Evolutionary conservation across 1,140 invertebrate species (phyloP).

Genomic region (Druon quercuslanigerum): DNA sequence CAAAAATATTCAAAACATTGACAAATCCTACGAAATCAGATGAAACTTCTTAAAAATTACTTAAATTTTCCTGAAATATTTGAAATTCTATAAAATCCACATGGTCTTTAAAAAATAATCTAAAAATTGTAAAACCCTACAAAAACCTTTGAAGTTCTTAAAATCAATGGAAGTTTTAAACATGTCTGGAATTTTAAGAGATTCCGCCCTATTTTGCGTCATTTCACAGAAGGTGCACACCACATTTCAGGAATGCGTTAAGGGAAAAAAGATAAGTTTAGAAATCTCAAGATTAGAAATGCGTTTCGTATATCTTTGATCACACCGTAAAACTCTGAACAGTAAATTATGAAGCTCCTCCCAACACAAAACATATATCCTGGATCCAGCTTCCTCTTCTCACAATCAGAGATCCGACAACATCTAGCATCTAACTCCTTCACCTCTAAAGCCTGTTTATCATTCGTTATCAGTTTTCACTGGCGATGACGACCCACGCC

Average conservation of each 20-base stretch:
- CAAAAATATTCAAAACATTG: too few species aligned
- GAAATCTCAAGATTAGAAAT: slow-evolving; percentile 17
- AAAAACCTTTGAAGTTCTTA: too few species aligned
- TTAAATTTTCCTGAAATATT: too few species aligned
- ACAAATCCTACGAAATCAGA: too few species aligned
- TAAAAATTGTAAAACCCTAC: too few species aligned
- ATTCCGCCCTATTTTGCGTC: not conserved
- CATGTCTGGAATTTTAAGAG: too few species aligned
- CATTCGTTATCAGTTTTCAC: not conserved
- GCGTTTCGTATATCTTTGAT: not conserved
- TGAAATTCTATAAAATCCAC: too few species aligned
- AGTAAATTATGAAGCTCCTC: not conserved
- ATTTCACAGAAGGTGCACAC: not conserved
- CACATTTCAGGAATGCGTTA: not conserved
- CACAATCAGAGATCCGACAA: not conserved
- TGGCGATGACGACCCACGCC: not conserved
- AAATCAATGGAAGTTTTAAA: too few species aligned
- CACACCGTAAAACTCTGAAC: not conserved
- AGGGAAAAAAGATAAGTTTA: not conserved
- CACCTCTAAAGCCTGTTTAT: not conserved
- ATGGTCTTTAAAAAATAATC: too few species aligned
- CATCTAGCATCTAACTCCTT: not conserved
- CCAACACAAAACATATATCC: not conserved
- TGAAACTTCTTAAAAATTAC: too few species aligned
- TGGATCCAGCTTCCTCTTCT: not conserved